phyloP scores from a whole-genome alignment of 2,113 vertebrate genomes.

The Pyrgilauda ruficollis region DNA sequence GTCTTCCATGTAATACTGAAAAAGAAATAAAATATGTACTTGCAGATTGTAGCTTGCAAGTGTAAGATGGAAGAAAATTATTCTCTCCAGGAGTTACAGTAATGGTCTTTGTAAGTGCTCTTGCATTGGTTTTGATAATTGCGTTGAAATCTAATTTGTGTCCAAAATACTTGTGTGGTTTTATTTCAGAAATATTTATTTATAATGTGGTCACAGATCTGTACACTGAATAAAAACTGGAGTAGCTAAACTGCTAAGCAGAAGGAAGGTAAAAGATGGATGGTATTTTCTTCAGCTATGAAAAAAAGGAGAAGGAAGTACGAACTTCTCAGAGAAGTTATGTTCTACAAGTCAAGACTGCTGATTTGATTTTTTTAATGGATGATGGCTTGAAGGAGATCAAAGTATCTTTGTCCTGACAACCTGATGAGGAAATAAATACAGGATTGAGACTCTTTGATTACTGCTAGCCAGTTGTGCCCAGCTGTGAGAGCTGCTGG shows the following conservation, averaged over 20 bases:
- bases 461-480: neutral
- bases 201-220: neutral
- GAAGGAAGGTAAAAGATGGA: neutral
- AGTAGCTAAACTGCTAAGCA: neutral
- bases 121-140: neutral
- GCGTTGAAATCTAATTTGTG: neutral
- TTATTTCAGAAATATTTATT: neutral
- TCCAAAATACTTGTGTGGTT: neutral
- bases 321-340: neutral
- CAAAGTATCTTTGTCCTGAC: neutral
- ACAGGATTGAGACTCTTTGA: rapidly evolving
- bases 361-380: neutral
- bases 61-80: neutral
- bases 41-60: neutral
- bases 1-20: neutral
- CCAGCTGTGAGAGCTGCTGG: neutral
- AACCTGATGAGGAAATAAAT: neutral
- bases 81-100: neutral
- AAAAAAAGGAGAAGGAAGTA: neutral
- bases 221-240: neutral
- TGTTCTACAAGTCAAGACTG: neutral
- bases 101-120: neutral
- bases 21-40: neutral
- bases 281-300: neutral
- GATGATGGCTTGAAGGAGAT: neutral